Evolutionary conservation across 2,888 invertebrate species (phyloP).

Genomic region (Ennomos erosarius): DNA sequence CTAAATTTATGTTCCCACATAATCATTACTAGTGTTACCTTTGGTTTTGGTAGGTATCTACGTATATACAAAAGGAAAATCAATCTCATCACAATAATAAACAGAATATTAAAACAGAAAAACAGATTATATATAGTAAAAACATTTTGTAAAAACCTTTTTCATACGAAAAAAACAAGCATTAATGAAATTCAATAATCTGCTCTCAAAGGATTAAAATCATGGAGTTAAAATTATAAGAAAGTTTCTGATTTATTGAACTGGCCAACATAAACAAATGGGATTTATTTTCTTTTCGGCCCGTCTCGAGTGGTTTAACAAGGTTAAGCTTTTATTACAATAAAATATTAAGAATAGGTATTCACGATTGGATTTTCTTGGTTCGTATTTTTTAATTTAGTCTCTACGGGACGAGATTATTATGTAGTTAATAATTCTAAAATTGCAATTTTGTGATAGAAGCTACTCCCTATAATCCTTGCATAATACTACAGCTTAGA

Average conservation of each 20-base stretch:
- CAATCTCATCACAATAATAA: too few relatives aligned
- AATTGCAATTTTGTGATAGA: too few relatives aligned
- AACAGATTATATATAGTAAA: too few relatives aligned
- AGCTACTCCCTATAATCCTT: background rate
- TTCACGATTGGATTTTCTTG: slow-evolving; percentile 3
- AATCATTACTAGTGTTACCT: too few relatives aligned
- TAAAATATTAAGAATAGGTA: slow-evolving; percentile 14
- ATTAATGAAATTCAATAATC: slow-evolving; percentile 7
- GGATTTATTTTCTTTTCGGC: slow-evolving; percentile 13
- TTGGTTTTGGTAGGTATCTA: too few relatives aligned
- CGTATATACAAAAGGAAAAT: too few relatives aligned
- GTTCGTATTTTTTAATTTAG: slow-evolving; percentile 6
- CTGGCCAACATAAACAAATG: slow-evolving; percentile 20
- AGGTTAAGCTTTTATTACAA: slow-evolving; percentile 22
- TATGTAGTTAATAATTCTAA: too few relatives aligned
- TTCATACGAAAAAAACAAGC: too few relatives aligned
- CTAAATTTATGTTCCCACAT: too few relatives aligned
- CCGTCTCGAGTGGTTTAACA: slow-evolving; percentile 21
- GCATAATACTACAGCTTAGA: background rate
- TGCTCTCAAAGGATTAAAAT: slow-evolving; percentile 28
- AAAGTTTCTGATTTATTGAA: slow-evolving; percentile 18
- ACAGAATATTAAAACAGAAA: too few relatives aligned
- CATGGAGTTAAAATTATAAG: too few relatives aligned
- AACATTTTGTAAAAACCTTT: too few relatives aligned
- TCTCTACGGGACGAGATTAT: background rate